phyloP scores from a whole-genome alignment of 2,888 invertebrate genomes.

The Nysson spinosus region DNA sequence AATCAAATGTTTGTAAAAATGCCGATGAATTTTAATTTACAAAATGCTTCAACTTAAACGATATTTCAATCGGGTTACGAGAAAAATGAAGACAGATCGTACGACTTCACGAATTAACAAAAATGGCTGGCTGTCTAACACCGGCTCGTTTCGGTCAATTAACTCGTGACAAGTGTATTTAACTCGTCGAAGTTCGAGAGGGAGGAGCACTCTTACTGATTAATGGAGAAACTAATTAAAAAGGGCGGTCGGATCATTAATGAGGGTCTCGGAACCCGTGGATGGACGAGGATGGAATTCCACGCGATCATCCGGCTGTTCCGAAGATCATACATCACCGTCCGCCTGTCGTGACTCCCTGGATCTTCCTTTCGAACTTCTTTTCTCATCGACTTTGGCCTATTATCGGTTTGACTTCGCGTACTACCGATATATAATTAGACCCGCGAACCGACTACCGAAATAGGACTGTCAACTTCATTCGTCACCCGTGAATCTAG shows the following conservation, averaged over 20 bases:
- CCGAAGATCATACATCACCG: conserved; percentile 56
- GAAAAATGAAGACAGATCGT: too few relatives aligned
- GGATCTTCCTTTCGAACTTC: conserved; percentile 2
- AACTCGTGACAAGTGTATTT: conserved; percentile 37
- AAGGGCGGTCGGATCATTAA: conserved; percentile 53
- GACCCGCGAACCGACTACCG: conserved; percentile 16
- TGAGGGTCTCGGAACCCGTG: conserved; percentile 27
- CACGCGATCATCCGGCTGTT: conserved; percentile 46
- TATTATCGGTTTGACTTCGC: conserved; percentile 19
- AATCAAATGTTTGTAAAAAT: too few relatives aligned
- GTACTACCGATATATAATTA: conserved; percentile 41
- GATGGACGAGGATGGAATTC: conserved; percentile 45
- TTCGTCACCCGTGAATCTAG: conserved; percentile 27
- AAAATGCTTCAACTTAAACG: too few relatives aligned
- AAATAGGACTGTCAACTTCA: conserved; percentile 28
- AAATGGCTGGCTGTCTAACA: too few relatives aligned
- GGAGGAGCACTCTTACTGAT: conserved; percentile 35
- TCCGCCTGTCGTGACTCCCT: conserved; percentile 29
- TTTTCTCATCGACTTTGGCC: conserved; percentile 18
- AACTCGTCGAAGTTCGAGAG: conserved; percentile 23
- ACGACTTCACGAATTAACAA: too few relatives aligned
- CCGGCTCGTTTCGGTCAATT: too few relatives aligned
- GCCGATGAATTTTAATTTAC: too few relatives aligned
- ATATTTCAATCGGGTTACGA: too few relatives aligned
- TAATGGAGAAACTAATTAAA: conserved; percentile 49